Percentiles rank a stretch among this genome's conserved stretches.
These are phyloP conservation scores for Drosophila atripex DNA, from an alignment of 2,888 invertebrate species.

Conservation along the genomic window DNA sequence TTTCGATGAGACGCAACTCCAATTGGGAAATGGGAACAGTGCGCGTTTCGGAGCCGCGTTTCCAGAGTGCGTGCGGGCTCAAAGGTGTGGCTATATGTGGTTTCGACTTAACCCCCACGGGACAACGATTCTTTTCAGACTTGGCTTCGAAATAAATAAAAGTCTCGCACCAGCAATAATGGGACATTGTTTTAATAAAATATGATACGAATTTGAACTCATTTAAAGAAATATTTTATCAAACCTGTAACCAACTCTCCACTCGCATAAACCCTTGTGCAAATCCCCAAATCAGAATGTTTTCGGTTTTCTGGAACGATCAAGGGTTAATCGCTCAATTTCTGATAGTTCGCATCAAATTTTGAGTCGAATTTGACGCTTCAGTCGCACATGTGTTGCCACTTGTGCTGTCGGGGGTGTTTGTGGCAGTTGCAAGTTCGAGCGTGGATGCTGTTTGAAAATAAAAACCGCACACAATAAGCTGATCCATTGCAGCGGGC, in stretches of 20 bases:
- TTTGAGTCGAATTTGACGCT: slow-evolving; percentile 50
- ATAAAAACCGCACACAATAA: slow-evolving; percentile 59
- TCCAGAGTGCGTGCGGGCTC: slow-evolving; percentile 24
- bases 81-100: slow-evolving; percentile 29
- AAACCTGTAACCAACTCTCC: too few species aligned
- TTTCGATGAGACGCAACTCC: slow-evolving; percentile 46
- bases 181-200: not conserved
- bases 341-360: slow-evolving; percentile 52
- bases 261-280: not conserved
- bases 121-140: not conserved
- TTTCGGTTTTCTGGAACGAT: not conserved
- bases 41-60: slow-evolving; percentile 51
- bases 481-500: slow-evolving; percentile 33
- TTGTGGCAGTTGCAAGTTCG: slow-evolving; percentile 18
- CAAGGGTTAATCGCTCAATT: slow-evolving; percentile 48
- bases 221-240: too few species aligned
- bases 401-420: not conserved
- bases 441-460: slow-evolving; percentile 31
- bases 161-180: not conserved
- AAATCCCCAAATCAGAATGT: not conserved
- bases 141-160: not conserved
- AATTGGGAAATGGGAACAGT: slow-evolving; percentile 25
- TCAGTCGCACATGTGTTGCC: slow-evolving; percentile 35
- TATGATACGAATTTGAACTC: too few species aligned
- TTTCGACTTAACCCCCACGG: slow-evolving; percentile 11